Percentiles rank a stretch among this genome's conserved stretches.
Conservation (phyloP, 1,140 invertebrate species). For the Temnothorax nylanderi region DNA sequence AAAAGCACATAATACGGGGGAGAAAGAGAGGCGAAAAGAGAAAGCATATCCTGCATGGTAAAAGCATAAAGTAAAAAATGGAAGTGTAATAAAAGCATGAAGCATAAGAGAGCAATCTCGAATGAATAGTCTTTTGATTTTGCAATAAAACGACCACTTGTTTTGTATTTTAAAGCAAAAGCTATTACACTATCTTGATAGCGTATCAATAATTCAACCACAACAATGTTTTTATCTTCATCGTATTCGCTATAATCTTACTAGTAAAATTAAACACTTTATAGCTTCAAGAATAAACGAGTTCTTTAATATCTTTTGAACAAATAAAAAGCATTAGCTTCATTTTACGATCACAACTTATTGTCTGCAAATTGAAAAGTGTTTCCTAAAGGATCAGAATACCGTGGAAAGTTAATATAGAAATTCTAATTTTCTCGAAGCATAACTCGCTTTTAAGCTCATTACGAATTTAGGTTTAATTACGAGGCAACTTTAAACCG, state of each 20-base stretch:
- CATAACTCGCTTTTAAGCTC: neutral
- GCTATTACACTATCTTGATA: neutral
- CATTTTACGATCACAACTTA: neutral
- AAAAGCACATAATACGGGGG: neutral
- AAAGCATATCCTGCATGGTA: neutral
- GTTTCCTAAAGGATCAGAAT: neutral
- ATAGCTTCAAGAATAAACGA: neutral
- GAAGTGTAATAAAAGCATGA: neutral
- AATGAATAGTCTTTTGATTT: neutral
- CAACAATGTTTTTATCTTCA: neutral
- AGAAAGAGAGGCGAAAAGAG: neutral
- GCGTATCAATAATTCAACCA: neutral
- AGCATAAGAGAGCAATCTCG: slow-evolving; percentile 23
- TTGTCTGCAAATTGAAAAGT: neutral
- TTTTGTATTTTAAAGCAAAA: slow-evolving; percentile 11
- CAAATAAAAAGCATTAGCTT: neutral
- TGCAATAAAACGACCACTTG: neutral
- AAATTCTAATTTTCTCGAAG: neutral
- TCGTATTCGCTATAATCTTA: neutral
- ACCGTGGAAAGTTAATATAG: neutral
- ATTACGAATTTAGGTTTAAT: slow-evolving; percentile 32
- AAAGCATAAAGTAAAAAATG: slow-evolving; percentile 25
- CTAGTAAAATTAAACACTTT: neutral
- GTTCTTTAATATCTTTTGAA: neutral
- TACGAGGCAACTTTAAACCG: neutral